Conservation (phyloP, 2,888 invertebrate species). For the Miltochrista miniata region DNA sequence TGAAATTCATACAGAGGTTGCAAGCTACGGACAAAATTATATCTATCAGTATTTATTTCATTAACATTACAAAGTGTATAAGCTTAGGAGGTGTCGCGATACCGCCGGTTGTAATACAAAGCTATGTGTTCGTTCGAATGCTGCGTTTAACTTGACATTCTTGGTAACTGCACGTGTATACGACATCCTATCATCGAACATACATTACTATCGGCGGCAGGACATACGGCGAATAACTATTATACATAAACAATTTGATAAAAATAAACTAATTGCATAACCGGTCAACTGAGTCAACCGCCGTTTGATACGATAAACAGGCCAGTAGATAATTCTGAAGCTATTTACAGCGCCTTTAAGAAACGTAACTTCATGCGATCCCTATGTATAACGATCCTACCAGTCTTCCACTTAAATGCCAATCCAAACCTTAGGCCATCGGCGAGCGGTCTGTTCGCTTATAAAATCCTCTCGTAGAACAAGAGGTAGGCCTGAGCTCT, state of each 20-base stretch:
- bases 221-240: slow-evolving; percentile 21
- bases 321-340: slow-evolving; percentile 41
- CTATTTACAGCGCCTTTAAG: slow-evolving; percentile 62
- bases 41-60: slow-evolving; percentile 25
- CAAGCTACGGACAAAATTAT: slow-evolving; percentile 8
- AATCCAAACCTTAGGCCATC: slow-evolving; percentile 48
- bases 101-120: slow-evolving; percentile 21
- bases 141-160: slow-evolving; percentile 18
- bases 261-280: slow-evolving; percentile 28
- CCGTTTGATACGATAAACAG: slow-evolving; percentile 22
- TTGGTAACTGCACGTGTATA: slow-evolving; percentile 21
- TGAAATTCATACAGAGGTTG: slow-evolving; percentile 17
- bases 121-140: slow-evolving; percentile 7
- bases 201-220: slow-evolving; percentile 24
- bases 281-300: slow-evolving; percentile 21
- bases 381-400: slow-evolving; percentile 44
- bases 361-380: slow-evolving; percentile 38
- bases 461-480: slow-evolving; percentile 97
- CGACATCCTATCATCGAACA: neutral
- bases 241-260: slow-evolving; percentile 36
- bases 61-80: slow-evolving; percentile 26
- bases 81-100: slow-evolving; percentile 26
- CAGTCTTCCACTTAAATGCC: slow-evolving; percentile 76
- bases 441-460: slow-evolving; percentile 44
- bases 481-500: slow-evolving; percentile 96